phyloP scores from a whole-genome alignment of 2,888 invertebrate genomes.

The Phrixothrix hirtus region DNA sequence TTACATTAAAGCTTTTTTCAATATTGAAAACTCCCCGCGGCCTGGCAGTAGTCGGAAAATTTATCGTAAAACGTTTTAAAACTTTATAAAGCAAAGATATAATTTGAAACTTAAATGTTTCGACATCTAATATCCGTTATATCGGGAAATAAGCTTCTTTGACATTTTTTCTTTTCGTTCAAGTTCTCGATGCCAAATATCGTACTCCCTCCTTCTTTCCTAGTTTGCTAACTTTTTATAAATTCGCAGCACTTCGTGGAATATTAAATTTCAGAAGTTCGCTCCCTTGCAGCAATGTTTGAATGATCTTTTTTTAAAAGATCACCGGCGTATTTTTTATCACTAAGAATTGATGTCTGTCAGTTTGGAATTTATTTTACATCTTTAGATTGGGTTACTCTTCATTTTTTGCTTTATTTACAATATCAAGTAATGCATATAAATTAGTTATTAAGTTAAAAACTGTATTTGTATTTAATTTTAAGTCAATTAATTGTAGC shows the following conservation, averaged over 20 bases:
- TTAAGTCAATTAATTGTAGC: no score
- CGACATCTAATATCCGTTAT: constrained; percentile 29
- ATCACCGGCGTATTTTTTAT: constrained; percentile 14
- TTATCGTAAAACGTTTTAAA: constrained; percentile 9
- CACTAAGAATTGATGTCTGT: constrained; percentile 6
- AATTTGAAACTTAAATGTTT: constrained; percentile 32
- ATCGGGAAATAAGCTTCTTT: constrained; percentile 25
- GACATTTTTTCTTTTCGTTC: constrained; percentile 18
- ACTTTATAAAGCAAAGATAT: constrained; percentile 18
- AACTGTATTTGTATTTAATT: no score
- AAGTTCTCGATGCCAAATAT: constrained; percentile 19
- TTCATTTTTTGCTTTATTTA: neutral
- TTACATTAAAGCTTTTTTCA: neutral
- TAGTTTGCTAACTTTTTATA: constrained; percentile 23
- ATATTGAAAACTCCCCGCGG: neutral
- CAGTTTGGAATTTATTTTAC: constrained; percentile 3
- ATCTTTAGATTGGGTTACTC: neutral
- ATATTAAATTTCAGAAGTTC: constrained; percentile 26
- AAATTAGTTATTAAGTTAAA: no score
- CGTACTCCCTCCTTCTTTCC: constrained; percentile 3
- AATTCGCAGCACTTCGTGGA: constrained; percentile 21
- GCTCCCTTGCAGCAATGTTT: constrained; percentile 13
- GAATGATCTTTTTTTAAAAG: constrained; percentile 21
- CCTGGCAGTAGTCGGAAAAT: constrained; percentile 1
- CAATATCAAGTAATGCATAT: neutral